phyloP scores from a whole-genome alignment of 2,113 vertebrate species.

The Nymphicus hollandicus region DNA sequence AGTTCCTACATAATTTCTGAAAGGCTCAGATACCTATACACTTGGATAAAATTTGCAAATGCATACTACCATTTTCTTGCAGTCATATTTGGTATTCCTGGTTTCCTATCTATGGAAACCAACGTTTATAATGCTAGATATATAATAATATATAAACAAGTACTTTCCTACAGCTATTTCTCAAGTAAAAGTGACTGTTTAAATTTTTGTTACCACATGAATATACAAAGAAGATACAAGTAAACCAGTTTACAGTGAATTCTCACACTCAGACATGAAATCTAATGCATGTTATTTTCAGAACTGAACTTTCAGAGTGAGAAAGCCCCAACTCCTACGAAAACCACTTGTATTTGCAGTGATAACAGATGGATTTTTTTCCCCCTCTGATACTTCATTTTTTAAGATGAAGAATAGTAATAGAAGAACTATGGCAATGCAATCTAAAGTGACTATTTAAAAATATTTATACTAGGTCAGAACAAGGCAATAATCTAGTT shows the following conservation, averaged over 20 bases:
- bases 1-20: neutral
- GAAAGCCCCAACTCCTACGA: neutral
- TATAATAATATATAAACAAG: neutral
- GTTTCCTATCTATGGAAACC: neutral
- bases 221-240: neutral
- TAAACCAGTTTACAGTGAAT: neutral
- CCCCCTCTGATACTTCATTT: neutral
- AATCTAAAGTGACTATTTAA: neutral
- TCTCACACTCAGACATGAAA: neutral
- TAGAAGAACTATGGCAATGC: neutral
- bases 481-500: neutral
- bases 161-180: neutral
- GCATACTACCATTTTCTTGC: neutral
- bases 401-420: neutral
- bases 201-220: neutral
- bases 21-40: neutral
- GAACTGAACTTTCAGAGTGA: neutral
- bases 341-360: neutral
- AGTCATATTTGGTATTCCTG: neutral
- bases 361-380: neutral
- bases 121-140: neutral
- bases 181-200: neutral
- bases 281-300: neutral
- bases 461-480: neutral
- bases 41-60: neutral